These are phyloP conservation scores for Pollenia angustigena DNA, from an alignment of 2,888 invertebrate species.

Conservation along the genomic window DNA sequence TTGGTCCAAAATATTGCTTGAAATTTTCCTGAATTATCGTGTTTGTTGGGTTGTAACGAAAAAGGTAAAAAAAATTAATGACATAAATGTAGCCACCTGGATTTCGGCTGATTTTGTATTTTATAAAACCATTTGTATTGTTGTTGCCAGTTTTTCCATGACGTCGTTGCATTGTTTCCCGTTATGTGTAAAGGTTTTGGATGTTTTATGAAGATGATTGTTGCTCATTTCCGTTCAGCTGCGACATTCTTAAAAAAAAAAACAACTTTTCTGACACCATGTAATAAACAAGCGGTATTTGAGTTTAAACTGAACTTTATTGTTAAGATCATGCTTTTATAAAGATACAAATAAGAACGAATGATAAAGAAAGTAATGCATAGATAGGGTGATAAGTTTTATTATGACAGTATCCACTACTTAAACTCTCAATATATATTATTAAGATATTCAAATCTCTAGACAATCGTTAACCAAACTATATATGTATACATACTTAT, in stretches of 20 bases:
- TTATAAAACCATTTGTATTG: conserved; percentile 69
- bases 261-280: conserved; percentile 8
- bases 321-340: no score
- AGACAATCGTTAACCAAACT: no score
- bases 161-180: conserved; percentile 54
- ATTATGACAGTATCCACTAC: not conserved
- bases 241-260: conserved; percentile 5
- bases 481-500: no score
- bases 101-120: conserved; percentile 66
- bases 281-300: no score
- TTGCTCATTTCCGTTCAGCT: not conserved
- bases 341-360: no score
- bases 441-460: no score
- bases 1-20: conserved; percentile 55
- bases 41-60: conserved; percentile 34
- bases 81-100: conserved; percentile 68
- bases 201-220: no score
- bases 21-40: conserved; percentile 50
- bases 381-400: not conserved
- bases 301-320: no score
- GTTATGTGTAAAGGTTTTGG: conserved; percentile 61
- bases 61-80: conserved; percentile 47
- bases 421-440: no score
- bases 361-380: no score
- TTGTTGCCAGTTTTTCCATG: conserved; percentile 65